Conservation (phyloP, 2,888 invertebrate genomes). For the Seira ritae region DNA sequence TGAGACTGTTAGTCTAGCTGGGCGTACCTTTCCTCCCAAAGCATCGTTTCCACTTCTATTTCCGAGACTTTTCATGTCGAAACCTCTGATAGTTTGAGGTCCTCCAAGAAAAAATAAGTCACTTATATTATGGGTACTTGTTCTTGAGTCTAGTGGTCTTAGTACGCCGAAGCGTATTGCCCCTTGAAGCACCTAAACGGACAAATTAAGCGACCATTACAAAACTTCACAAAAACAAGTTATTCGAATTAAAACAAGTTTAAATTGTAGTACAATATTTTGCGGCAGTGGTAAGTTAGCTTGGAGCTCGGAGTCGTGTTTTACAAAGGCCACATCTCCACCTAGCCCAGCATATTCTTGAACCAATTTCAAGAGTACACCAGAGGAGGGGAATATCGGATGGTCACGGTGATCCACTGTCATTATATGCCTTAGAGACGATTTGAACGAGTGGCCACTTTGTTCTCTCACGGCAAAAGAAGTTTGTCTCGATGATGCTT, state of each 20-base stretch:
- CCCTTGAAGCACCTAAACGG: constrained; percentile 83
- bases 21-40: constrained; percentile 83
- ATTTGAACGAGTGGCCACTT: constrained; percentile 92
- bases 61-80: constrained; percentile 90
- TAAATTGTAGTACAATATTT: constrained; percentile 78
- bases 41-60: constrained; percentile 87
- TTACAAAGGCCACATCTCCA: constrained; percentile 93
- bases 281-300: constrained; percentile 82
- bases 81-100: constrained; percentile 91
- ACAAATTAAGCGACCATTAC: no score
- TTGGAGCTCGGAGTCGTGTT: constrained; percentile 87
- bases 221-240: neutral
- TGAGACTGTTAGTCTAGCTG: neutral
- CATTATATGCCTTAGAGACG: constrained; percentile 87
- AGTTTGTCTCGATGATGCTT: constrained; percentile 83
- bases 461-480: constrained; percentile 93
- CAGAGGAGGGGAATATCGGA: constrained; percentile 86
- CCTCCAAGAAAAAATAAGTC: constrained; percentile 94
- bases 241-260: neutral
- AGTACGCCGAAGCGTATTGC: constrained; percentile 84
- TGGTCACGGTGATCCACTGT: constrained; percentile 88
- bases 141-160: constrained; percentile 76
- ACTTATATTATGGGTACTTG: constrained; percentile 79
- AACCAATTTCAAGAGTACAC: constrained; percentile 83
- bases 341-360: constrained; percentile 93